Conservation (phyloP, 2,797 vertebrate genomes). For the Xerus rutilus region DNA sequence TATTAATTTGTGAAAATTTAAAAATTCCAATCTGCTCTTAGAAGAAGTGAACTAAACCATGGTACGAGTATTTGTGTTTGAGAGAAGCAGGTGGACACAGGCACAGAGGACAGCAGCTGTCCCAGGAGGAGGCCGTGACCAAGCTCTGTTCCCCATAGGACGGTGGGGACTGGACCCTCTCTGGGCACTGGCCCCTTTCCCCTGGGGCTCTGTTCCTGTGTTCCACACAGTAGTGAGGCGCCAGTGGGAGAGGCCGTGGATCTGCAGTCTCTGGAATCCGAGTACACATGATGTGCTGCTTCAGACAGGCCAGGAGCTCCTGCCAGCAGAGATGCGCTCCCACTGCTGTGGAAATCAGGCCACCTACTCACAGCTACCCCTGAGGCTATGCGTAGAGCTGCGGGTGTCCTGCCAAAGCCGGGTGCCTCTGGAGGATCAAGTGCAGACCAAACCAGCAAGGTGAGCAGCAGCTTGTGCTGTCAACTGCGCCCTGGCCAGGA, state of each 20-base stretch:
- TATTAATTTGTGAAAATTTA: neutral
- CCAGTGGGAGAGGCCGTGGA: rapidly evolving
- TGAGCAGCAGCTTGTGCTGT: rapidly evolving
- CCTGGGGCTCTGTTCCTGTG: rapidly evolving
- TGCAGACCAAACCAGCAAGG: too few species aligned
- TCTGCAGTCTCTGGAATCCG: rapidly evolving
- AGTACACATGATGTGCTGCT: neutral
- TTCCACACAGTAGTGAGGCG: rapidly evolving
- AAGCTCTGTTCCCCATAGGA: rapidly evolving
- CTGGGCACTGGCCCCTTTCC: rapidly evolving
- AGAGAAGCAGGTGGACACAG: neutral
- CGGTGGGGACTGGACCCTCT: too few species aligned
- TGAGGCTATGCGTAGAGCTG: too few species aligned
- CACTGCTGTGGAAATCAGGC: rapidly evolving
- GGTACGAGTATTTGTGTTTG: rapidly evolving
- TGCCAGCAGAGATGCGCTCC: neutral
- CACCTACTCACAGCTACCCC: rapidly evolving
- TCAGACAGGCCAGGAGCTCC: neutral
- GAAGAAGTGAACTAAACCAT: rapidly evolving
- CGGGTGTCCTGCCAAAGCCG: rapidly evolving
- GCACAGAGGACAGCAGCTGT: too few species aligned
- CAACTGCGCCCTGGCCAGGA: rapidly evolving
- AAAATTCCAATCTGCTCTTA: neutral
- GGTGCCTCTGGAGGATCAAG: rapidly evolving
- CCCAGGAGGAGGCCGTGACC: rapidly evolving